Conservation (phyloP, 2,113 vertebrate genomes). For the Anarhynchus alexandrinus region DNA sequence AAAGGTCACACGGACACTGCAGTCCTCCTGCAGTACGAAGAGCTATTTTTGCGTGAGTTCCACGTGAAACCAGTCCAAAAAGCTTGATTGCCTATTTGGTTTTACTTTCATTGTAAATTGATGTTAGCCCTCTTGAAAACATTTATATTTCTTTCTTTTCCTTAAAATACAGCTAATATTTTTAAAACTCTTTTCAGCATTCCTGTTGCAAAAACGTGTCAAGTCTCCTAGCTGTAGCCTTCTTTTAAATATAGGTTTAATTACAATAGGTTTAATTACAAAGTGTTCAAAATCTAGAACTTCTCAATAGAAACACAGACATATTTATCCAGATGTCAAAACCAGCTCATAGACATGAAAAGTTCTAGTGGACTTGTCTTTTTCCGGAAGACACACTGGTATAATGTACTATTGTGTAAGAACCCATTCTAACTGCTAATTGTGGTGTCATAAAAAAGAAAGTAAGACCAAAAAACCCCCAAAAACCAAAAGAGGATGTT, state of each 20-base stretch:
- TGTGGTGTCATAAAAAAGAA: not conserved
- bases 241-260: not conserved
- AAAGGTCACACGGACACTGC: not conserved
- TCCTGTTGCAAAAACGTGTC: not conserved
- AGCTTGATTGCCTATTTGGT: not conserved
- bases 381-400: not conserved
- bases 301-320: not conserved
- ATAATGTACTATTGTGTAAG: not conserved
- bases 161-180: not conserved
- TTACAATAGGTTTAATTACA: not conserved
- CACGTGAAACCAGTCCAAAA: not conserved
- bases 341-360: not conserved
- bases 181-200: not conserved
- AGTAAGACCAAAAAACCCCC: accelerated
- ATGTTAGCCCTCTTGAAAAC: not conserved
- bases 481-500: not conserved
- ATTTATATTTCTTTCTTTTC: not conserved
- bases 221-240: not conserved
- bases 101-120: not conserved
- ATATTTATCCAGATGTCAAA: not conserved
- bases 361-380: not conserved
- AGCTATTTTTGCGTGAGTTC: not conserved
- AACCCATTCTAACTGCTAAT: not conserved
- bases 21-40: not conserved
- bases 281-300: not conserved